Evolutionary conservation across 30 jellyfish, hydroid and myxozoan species (phyloP).

Genomic region (Rhopilema esculentum): DNA sequence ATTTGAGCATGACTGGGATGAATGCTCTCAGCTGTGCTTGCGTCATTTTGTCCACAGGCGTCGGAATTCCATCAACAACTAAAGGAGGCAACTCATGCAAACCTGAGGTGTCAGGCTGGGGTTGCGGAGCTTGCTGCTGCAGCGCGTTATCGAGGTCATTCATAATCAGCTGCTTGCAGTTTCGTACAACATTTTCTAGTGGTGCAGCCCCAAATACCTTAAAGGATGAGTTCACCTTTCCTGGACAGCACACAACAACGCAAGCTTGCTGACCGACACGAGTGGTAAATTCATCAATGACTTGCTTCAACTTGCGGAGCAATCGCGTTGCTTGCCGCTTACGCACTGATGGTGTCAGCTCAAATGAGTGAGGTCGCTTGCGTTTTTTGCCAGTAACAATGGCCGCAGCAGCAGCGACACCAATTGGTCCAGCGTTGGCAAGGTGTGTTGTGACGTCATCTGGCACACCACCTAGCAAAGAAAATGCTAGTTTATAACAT

Average conservation of each 20-base stretch:
- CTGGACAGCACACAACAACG: conserved; percentile 98
- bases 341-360: conserved; percentile 97
- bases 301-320: conserved; percentile 86
- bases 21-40: conserved; percentile 99
- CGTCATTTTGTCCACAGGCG: conserved; percentile 99
- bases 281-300: conserved; percentile 92
- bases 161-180: conserved; percentile 84
- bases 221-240: conserved; percentile 91
- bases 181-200: conserved; percentile 86
- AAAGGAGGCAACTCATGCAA: conserved; percentile 97
- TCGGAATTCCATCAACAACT: conserved; percentile 98
- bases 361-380: conserved; percentile 87
- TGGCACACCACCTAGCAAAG: conserved; percentile 74
- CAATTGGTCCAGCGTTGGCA: conserved; percentile 98
- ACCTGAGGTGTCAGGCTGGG: conserved; percentile 89
- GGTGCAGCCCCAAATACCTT: conserved; percentile 99
- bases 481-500: not conserved
- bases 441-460: conserved; percentile 97
- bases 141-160: conserved; percentile 93
- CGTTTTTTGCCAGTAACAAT: conserved; percentile 90
- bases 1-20: conserved; percentile 97
- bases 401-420: conserved; percentile 99
- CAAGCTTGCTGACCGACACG: conserved; percentile 99
- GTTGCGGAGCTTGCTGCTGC: conserved; percentile 92
- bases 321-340: conserved; percentile 99